phyloP scores from a whole-genome alignment of 2,888 invertebrate genomes.

The Rhorus exstirpatorius region DNA sequence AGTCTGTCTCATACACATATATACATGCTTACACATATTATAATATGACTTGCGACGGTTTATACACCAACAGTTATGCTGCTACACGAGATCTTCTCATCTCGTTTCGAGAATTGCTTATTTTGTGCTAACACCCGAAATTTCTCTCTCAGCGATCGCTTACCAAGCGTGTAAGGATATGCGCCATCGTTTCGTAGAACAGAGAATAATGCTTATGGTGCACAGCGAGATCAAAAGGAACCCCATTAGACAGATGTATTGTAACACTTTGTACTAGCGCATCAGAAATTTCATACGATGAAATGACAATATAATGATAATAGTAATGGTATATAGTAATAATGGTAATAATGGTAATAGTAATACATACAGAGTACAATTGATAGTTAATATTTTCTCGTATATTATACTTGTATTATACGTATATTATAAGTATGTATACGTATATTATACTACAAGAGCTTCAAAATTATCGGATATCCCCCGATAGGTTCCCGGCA shows the following conservation, averaged over 20 bases:
- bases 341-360: too few relatives aligned
- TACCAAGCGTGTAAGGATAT: slow-evolving; percentile 32
- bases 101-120: slow-evolving; percentile 58
- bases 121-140: slow-evolving; percentile 65
- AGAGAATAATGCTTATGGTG: slow-evolving; percentile 37
- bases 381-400: too few relatives aligned
- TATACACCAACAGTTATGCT: slow-evolving; percentile 61
- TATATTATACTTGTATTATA: too few relatives aligned
- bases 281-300: neutral
- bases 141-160: slow-evolving; percentile 66
- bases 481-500: too few relatives aligned
- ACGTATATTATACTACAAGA: too few relatives aligned
- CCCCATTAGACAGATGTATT: slow-evolving; percentile 53
- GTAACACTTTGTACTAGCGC: slow-evolving; percentile 32
- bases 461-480: too few relatives aligned
- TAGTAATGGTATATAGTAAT: neutral
- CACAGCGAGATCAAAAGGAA: slow-evolving; percentile 61
- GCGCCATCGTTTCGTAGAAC: slow-evolving; percentile 38
- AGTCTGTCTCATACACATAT: slow-evolving; percentile 29
- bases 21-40: slow-evolving; percentile 40
- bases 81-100: slow-evolving; percentile 68
- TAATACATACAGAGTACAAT: too few relatives aligned
- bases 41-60: slow-evolving; percentile 42
- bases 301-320: neutral
- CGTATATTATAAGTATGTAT: too few relatives aligned